These are phyloP conservation scores for Caenorhabditis latens DNA, from an alignment of 1,140 invertebrate genomes.

Conservation along the genomic window DNA sequence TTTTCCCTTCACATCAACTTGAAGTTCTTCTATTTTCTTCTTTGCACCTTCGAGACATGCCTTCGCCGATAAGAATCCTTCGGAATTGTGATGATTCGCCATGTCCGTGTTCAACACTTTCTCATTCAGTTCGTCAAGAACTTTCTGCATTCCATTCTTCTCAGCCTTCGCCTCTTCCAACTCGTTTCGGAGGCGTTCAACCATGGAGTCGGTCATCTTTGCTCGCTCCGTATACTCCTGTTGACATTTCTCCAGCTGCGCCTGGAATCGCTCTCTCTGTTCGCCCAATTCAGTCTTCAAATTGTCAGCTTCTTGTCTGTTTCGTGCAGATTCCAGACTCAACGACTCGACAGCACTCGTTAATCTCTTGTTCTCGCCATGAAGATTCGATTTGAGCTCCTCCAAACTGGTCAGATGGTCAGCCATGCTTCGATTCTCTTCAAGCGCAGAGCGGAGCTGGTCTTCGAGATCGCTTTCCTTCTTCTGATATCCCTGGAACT, in stretches of 20 bases:
- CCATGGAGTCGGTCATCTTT: neutral
- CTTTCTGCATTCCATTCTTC: neutral
- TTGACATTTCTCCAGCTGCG: neutral
- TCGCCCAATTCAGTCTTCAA: neutral
- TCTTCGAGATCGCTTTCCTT: neutral
- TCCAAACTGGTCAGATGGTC: neutral
- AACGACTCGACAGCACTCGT: neutral
- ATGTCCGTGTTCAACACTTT: neutral
- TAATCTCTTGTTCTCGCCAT: neutral
- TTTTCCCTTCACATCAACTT: neutral
- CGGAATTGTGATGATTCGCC: neutral
- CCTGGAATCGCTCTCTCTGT: neutral
- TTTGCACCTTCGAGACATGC: neutral
- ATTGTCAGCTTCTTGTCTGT: conserved; percentile 14
- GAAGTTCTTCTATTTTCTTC: neutral
- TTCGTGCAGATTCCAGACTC: neutral
- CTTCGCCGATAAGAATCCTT: neutral
- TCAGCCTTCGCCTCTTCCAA: neutral
- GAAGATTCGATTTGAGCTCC: neutral
- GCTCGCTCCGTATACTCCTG: neutral
- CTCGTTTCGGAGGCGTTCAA: neutral
- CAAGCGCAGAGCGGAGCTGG: neutral
- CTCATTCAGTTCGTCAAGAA: neutral
- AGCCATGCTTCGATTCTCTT: neutral
- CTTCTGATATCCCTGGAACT: neutral